Evolutionary conservation across 1,140 invertebrate species (phyloP).

Genomic region (Drosophila ambigua): DNA sequence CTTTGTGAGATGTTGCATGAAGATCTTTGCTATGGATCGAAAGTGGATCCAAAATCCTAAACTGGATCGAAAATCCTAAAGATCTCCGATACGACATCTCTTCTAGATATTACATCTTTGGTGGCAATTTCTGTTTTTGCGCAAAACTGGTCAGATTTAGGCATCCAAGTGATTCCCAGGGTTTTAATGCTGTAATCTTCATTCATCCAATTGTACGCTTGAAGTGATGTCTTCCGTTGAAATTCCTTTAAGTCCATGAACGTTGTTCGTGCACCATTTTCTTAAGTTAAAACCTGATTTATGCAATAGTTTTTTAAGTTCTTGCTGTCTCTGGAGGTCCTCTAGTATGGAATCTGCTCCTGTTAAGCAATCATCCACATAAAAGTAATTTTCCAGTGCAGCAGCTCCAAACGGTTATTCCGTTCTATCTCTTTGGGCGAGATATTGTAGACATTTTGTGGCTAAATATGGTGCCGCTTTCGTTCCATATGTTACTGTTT

Average conservation of each 20-base stretch:
- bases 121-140: background rate
- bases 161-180: background rate
- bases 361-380: no score
- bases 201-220: background rate
- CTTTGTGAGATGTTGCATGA: no score
- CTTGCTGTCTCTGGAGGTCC: no score
- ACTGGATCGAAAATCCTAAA: background rate
- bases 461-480: slow-evolving; percentile 9
- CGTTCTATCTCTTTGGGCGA: background rate
- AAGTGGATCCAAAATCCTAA: background rate
- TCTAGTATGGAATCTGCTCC: no score
- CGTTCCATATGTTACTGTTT: slow-evolving; percentile 61
- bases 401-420: no score
- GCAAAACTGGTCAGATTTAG: background rate
- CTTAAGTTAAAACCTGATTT: no score
- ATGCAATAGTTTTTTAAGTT: no score
- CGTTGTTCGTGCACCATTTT: no score
- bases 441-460: background rate
- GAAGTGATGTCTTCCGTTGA: background rate
- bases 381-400: no score
- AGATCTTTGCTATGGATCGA: background rate
- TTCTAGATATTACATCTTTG: background rate
- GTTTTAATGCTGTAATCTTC: background rate
- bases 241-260: background rate
- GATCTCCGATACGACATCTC: background rate